Percentiles rank a stretch among this genome's conserved stretches.
Conservation (phyloP, 2,888 invertebrate genomes). For the Listrodromus nycthemerus region DNA sequence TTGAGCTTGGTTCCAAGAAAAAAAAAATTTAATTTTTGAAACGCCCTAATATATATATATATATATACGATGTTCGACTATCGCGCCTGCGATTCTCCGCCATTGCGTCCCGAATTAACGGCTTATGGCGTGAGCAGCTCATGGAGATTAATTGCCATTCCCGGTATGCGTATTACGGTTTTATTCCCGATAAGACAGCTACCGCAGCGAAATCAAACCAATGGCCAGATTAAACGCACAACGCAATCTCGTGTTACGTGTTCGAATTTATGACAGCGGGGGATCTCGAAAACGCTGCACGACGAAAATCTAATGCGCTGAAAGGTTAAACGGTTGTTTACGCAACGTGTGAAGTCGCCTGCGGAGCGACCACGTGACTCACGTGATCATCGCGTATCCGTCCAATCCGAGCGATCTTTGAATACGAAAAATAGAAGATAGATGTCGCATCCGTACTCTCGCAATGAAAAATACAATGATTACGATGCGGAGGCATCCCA, state of each 20-base stretch:
- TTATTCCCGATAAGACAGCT: conserved; percentile 38
- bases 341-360: not conserved
- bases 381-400: not conserved
- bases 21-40: too few relatives aligned
- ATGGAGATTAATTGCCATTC: conserved; percentile 46
- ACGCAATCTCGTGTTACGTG: not conserved
- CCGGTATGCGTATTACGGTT: conserved; percentile 42
- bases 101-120: conserved; percentile 35
- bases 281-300: not conserved
- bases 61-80: not conserved
- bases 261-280: not conserved
- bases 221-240: not conserved
- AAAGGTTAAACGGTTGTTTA: not conserved
- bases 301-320: not conserved
- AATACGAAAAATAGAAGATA: not conserved
- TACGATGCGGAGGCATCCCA: not conserved
- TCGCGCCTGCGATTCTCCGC: conserved; percentile 4
- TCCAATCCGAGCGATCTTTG: not conserved
- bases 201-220: conserved; percentile 11
- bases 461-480: too few relatives aligned
- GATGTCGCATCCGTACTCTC: not conserved
- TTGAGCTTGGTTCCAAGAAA: too few relatives aligned
- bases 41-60: not conserved
- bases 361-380: not conserved
- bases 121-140: conserved; percentile 34